Base-by-base conservation (phyloP, 2,113 vertebrate species). In the Mormoops blainvillei region DNA sequence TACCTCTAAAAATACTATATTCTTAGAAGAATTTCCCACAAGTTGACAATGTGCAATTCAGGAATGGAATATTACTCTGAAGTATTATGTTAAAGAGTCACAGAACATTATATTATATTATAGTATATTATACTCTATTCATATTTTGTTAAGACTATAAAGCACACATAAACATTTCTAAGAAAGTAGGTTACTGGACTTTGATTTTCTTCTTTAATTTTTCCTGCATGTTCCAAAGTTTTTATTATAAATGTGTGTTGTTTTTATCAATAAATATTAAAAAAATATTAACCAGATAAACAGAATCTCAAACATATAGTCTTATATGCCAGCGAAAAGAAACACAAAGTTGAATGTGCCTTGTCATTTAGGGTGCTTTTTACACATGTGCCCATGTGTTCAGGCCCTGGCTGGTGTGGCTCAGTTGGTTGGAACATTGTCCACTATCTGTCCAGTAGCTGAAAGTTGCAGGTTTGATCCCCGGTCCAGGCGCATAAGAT, bases 11-110 rank as follows among this genome's bases (percentile, higher is more conserved):
- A 54, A 43, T 56, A 26, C n/a, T 86, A 5, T 33, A 15, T 65
- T 63, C 67, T 74, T 71, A 33, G 67, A 87, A 87, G 52, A 63
- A 24, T 94, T 94, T 93, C 77, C 91, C 71, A 80, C 36, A 87
- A 74, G 68, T n/a, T 3, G 43, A 54, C 48, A 89, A 94, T 67
- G 36, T 20, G 2, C 81, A 78, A 22, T n/a, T 80, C 26, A 83
- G 2, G 4, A 48, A 45, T 61, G 1, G 5, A 61, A 45, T 67
- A 61, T 56, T 67, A 38, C 28, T 73, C 38, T 73, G 43, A 73
- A 90, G 15, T 36, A 87, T 56, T 56, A 52, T 84, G 48, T 74
- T 50, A 71, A 89, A 58, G 78, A 52, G 52, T 83, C 56, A 78
- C 2, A 22, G 88, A 89, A 58, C 3, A 31, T 84, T 52, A 41